phyloP scores from a whole-genome alignment of 1,140 invertebrate species.

The Eubasilissa regina region DNA sequence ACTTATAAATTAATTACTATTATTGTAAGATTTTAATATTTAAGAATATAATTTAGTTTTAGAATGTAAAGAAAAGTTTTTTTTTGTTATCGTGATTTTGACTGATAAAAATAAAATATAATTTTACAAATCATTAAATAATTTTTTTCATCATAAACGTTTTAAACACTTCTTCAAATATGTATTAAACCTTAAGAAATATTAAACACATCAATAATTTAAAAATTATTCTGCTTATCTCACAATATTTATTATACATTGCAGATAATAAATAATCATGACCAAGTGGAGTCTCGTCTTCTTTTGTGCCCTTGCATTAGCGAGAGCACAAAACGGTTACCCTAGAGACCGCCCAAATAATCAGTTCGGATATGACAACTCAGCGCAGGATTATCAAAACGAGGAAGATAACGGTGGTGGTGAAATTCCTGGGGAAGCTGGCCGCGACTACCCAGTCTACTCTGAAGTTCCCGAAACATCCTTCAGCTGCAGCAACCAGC shows the following conservation, averaged over 20 bases:
- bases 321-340: constrained; percentile 59
- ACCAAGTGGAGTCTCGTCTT: constrained; percentile 36
- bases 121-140: too few relatives aligned
- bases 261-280: neutral
- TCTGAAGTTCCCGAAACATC: constrained; percentile 74
- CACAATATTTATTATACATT: neutral
- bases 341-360: constrained; percentile 52
- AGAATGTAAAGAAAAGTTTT: too few relatives aligned
- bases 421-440: constrained; percentile 63
- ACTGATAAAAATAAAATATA: too few relatives aligned
- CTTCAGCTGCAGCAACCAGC: constrained; percentile 72
- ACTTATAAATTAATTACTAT: too few relatives aligned
- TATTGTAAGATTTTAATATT: too few relatives aligned
- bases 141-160: too few relatives aligned
- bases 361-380: constrained; percentile 50
- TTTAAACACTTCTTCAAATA: too few relatives aligned
- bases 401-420: constrained; percentile 42
- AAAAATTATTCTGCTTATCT: too few relatives aligned
- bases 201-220: too few relatives aligned
- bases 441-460: constrained; percentile 76
- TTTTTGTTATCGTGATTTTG: too few relatives aligned
- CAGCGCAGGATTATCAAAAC: constrained; percentile 1
- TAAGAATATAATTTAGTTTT: too few relatives aligned
- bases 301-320: constrained; percentile 42
- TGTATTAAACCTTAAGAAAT: too few relatives aligned